Percentiles rank a stretch among this genome's conserved stretches.
Evolutionary conservation across 2,113 vertebrate species (phyloP).

Genomic region (Eptatretus burgeri): DNA sequence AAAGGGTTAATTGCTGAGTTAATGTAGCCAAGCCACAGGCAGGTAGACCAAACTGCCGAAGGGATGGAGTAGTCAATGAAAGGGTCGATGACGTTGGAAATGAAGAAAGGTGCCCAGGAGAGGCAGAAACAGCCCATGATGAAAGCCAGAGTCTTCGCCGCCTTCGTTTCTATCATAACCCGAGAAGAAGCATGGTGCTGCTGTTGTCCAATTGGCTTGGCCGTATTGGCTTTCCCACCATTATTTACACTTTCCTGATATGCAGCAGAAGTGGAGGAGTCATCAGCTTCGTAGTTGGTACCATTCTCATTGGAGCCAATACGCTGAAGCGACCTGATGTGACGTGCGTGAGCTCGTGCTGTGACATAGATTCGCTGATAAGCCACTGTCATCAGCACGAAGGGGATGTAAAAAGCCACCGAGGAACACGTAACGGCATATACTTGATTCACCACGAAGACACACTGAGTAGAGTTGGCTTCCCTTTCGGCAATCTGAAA

Average conservation of each 20-base stretch:
- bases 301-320: constrained; percentile 21
- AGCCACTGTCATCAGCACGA: constrained; percentile 79
- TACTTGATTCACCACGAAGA: constrained; percentile 98
- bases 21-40: constrained; percentile 93
- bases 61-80: constrained; percentile 75
- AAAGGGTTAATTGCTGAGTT: constrained; percentile 97
- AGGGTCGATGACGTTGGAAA: constrained; percentile 85
- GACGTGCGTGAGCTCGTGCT: constrained; percentile 51
- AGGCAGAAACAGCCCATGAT: constrained; percentile 99
- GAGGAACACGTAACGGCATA: constrained; percentile 85
- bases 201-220: constrained; percentile 10
- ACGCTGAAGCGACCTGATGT: constrained; percentile 58
- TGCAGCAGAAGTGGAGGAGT: background rate
- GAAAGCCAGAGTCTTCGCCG: constrained; percentile 82
- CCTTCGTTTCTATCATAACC: constrained; percentile 85
- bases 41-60: constrained; percentile 55
- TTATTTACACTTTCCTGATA: no score
- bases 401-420: constrained; percentile 93
- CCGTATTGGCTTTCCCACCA: background rate
- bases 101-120: constrained; percentile 89
- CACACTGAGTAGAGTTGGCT: constrained; percentile 56
- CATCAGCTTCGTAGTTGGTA: background rate
- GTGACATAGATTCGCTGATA: constrained; percentile 92
- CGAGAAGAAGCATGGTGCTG: constrained; percentile 24
- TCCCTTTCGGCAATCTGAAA: constrained; percentile 11